A percentile compares a stretch with the other conserved stretches of the same genome.
These are phyloP conservation scores for Thumatha senex DNA, from an alignment of 2,888 invertebrate genomes.

Conservation along the genomic window DNA sequence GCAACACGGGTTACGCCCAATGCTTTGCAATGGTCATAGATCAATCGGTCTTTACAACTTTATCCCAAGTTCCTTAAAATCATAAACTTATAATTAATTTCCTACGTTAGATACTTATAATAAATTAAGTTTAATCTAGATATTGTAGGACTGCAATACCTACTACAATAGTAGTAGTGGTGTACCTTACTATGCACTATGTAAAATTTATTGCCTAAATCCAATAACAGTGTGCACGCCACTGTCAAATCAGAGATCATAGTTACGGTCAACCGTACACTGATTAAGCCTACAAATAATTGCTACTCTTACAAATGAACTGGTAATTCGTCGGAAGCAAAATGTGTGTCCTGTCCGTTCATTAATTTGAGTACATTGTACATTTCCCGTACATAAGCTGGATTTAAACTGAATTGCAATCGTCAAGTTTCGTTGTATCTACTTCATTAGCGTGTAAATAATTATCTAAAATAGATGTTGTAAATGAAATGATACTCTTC, in stretches of 20 bases:
- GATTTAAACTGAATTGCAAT: constrained; percentile 56
- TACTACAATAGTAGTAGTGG: too few species aligned
- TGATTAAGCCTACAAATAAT: constrained; percentile 77
- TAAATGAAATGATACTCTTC: too few species aligned
- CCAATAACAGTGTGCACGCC: constrained; percentile 7
- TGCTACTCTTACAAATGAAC: constrained; percentile 74
- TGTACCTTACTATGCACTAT: too few species aligned
- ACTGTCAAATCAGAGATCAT: constrained; percentile 36
- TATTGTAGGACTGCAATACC: too few species aligned
- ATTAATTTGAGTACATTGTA: constrained; percentile 80
- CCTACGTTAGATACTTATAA: too few species aligned
- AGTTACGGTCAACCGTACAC: constrained; percentile 54
- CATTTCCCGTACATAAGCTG: constrained; percentile 62
- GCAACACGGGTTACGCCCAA: too few species aligned
- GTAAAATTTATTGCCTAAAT: constrained; percentile 1
- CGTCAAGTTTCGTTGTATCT: constrained; percentile 27
- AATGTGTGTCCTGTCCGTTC: constrained; percentile 75
- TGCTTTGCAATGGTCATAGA: too few species aligned
- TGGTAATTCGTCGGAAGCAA: constrained; percentile 62
- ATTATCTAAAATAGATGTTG: neutral
- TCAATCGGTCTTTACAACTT: too few species aligned
- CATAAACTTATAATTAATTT: too few species aligned
- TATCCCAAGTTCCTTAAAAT: too few species aligned
- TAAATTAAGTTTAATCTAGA: too few species aligned
- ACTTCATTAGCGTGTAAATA: too few species aligned